These are phyloP conservation scores for Lytechinus variegatus DNA, from an alignment of 35 echinoderm and acorn worm species.

Conservation along the genomic window DNA sequence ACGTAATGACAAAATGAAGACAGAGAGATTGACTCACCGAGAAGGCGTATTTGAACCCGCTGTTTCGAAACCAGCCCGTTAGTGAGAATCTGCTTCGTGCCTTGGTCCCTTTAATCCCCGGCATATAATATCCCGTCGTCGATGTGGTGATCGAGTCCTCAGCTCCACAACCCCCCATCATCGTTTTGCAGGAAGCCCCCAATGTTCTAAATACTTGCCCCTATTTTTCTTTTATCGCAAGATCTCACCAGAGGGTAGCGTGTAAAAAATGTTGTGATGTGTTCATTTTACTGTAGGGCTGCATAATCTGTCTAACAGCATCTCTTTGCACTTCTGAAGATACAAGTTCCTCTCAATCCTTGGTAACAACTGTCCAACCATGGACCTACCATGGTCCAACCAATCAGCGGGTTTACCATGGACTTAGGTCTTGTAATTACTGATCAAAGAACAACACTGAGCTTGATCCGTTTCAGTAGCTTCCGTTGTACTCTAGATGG, in stretches of 20 bases:
- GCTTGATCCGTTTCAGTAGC: too few species aligned
- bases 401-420: too few species aligned
- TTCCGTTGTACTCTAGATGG: too few species aligned
- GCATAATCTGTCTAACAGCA: not conserved
- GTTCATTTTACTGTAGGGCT: not conserved
- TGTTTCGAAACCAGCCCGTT: slow-evolving; percentile 28
- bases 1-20: not conserved
- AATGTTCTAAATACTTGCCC: not conserved
- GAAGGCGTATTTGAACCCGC: slow-evolving; percentile 36
- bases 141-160: not conserved
- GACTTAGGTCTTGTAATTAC: too few species aligned
- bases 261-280: not conserved
- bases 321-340: not conserved
- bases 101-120: not conserved
- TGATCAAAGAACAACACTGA: too few species aligned
- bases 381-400: too few species aligned
- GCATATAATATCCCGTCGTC: not conserved
- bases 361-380: too few species aligned
- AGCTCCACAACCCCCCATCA: not conserved
- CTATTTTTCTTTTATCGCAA: not conserved
- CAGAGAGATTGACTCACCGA: not conserved
- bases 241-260: too few species aligned
- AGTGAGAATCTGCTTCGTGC: not conserved
- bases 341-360: not conserved
- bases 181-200: not conserved